Evolutionary conservation across 1,140 invertebrate species (phyloP).

Genomic region (Drosophila subpulchrella): DNA sequence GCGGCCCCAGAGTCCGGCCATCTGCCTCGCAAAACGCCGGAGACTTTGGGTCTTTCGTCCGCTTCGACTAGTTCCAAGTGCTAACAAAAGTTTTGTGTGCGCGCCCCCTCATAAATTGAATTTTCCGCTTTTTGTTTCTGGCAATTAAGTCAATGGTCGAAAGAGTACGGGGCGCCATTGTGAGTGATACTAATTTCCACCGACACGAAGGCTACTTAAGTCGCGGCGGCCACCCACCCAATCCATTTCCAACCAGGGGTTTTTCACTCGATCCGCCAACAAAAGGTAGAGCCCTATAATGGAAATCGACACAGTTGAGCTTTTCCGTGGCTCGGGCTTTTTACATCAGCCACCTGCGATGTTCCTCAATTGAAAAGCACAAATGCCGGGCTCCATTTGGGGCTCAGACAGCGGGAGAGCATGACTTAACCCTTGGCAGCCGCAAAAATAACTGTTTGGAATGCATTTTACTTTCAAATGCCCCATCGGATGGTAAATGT

Average conservation of each 20-base stretch:
- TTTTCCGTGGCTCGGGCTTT: constrained; percentile 33
- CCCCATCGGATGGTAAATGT: constrained; percentile 4
- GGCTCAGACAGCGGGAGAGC: constrained; percentile 12
- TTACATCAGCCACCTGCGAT: constrained; percentile 40
- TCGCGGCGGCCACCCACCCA: not conserved
- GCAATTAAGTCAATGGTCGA: constrained; percentile 59
- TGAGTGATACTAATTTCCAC: constrained; percentile 69
- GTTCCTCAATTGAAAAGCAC: constrained; percentile 69
- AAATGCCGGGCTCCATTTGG: constrained; percentile 59
- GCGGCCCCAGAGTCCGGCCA: constrained; percentile 27
- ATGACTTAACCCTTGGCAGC: constrained; percentile 59
- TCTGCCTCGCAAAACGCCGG: constrained; percentile 21
- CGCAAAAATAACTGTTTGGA: constrained; percentile 57
- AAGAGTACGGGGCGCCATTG: constrained; percentile 24
- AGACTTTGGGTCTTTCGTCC: constrained; percentile 1
- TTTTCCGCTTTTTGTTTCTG: constrained; percentile 59
- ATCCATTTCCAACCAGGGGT: not conserved
- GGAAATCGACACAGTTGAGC: constrained; percentile 54
- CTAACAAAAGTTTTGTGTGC: constrained; percentile 49
- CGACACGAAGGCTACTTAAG: constrained; percentile 48
- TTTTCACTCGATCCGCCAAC: not conserved
- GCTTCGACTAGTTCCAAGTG: constrained; percentile 27
- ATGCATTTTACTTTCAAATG: constrained; percentile 61
- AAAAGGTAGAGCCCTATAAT: constrained; percentile 28
- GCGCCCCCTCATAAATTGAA: constrained; percentile 62